A percentile compares a stretch with the other conserved stretches of the same genome.
These are phyloP conservation scores for Pachyramphus minor DNA, from an alignment of 2,113 vertebrate genomes.

Conservation along the genomic window DNA sequence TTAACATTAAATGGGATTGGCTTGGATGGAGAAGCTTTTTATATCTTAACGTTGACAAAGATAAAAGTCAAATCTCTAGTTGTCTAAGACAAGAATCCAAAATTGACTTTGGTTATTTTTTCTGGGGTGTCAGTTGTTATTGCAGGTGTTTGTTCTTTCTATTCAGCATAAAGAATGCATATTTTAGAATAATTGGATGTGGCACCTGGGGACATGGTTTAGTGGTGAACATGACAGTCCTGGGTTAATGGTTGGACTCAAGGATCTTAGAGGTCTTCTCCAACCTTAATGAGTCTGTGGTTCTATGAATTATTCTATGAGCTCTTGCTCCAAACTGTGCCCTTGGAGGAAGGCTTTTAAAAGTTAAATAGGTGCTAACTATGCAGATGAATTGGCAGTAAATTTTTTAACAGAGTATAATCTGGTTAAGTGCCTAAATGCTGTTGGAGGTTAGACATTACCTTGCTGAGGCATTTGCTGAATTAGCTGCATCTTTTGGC, in stretches of 20 bases:
- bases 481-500: neutral
- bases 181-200: neutral
- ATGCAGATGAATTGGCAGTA: neutral
- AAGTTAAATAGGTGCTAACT: neutral
- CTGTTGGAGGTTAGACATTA: neutral
- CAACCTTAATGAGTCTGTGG: neutral
- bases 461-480: neutral
- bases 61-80: neutral
- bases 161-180: neutral
- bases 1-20: neutral
- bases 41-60: neutral
- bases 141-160: neutral
- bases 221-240: neutral
- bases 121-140: neutral
- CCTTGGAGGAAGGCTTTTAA: neutral
- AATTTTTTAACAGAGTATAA: neutral
- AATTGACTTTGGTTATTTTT: neutral
- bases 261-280: neutral
- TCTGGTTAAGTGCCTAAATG: neutral
- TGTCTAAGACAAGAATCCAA: neutral
- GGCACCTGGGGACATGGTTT: neutral
- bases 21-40: neutral
- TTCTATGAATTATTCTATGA: neutral
- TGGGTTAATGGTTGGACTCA: neutral
- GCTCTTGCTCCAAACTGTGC: neutral